Evolutionary conservation across 2,797 vertebrate species (phyloP), one percentile per base, ranked within the genome.

Genomic region (Sphenopsis melanotis): DNA sequence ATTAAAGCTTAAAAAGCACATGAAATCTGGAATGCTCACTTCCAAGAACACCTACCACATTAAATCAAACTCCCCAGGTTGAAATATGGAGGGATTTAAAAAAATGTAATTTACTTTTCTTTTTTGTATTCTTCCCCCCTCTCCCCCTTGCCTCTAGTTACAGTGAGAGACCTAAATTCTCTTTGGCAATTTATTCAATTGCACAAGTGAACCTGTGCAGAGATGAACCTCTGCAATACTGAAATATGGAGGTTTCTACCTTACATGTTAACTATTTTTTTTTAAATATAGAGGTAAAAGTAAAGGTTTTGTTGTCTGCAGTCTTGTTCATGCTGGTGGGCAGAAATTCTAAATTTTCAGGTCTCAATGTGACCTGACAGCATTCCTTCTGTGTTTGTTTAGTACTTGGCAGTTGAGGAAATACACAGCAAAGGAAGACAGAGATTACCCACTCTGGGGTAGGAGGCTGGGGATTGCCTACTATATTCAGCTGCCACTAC

Each of bases 1-100:
- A 92, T 95, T 92, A 95, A 89, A 93, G 42, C 87, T 90, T 61
- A 70, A 83, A 94, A 92, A 93, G 36, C 57, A 64, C 36, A 60
- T 69, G 92, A 94, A 85, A 87, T 75, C 68, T 57, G 57, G 75
- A 96, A 94, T 92, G 57, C 75, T 92, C 71, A 72, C 89, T 96
- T 94, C 78, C 36, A 29, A 90, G 78, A 89, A 71, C 71, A 94
- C 61, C 81, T 87, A 93, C 46, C 15, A 64, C 50, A 64, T 80
- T 89, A 89, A 77, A 80, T 80, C 75, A 80, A 64, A 61, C 23
- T 87, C 71, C 21, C 19, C 71, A 83, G 34, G 26, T 37, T 91
- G 82, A 93, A 95, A 74, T 11, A 68, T 0, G 1, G 64, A 74
- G 41, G 29, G 24, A 14, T 86, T 83, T 84, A n/a, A 50, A 61